Base-by-base conservation (phyloP, 2,113 vertebrate genomes). In the Thryonomys swinderianus region DNA sequence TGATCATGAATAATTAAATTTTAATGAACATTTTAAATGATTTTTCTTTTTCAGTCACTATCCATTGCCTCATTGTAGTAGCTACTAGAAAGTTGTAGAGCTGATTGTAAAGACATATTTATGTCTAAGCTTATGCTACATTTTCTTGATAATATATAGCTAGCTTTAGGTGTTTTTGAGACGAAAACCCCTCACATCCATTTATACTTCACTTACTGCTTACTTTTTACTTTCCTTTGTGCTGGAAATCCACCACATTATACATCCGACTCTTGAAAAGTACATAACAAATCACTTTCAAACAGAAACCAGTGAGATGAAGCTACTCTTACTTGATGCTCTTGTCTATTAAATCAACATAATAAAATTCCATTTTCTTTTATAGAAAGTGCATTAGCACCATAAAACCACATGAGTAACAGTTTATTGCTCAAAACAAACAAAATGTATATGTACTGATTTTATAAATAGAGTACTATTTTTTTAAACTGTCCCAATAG, bases 331-430 rank as follows among this genome's bases (percentile, higher is more conserved):
- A 83, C 20, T 85, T 88, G 21, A 53, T 89, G 4, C 11, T 9
- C 73, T 48, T 55, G 37, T 21, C 91, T 53, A 37, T 45, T 64
- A 69, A 81, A 48, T 93, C 62, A 88, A 84, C 55, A 94, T 96
- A 96, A 64, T 76, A 78, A 81, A 76, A 51, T 96, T 78, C 9
- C 23, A 12, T 82, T 87, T 87, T 90, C 30, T 90, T 53, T 76
- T 5, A 80, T 87, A 59, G 53, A 95, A 90, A 94, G 74, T 51
- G 62, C 27, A 69, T 84, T 90, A 82, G 13, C 3, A 16, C 10
- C 11, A 42, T 66, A 74, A 91, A 91, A 14, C 7, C 57, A 85
- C 12, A 34, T 62, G 30, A 84, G 84, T 48, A 78, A 13, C 17
- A 95, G 66, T 23, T 40, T 69, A 59, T 51, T 48, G 89, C 12